Conservation (phyloP, 2,113 vertebrate species). For the Sylvietta virens region DNA sequence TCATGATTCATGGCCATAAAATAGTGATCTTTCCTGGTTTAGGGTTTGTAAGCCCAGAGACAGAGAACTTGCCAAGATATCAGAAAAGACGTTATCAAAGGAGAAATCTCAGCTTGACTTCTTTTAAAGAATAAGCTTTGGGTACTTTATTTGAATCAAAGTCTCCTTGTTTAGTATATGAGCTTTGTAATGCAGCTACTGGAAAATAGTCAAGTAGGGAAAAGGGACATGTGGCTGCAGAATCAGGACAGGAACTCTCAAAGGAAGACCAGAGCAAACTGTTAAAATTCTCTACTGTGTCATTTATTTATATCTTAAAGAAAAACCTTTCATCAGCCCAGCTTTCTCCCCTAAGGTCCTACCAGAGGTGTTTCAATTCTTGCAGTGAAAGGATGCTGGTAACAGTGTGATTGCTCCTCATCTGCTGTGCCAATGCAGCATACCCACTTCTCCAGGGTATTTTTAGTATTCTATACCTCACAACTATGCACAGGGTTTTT, state of each 20-base stretch:
- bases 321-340: background rate
- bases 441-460: background rate
- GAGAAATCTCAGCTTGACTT: conserved; percentile 8
- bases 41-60: background rate
- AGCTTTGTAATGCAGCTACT: background rate
- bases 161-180: background rate
- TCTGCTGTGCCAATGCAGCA: background rate
- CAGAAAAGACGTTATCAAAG: conserved; percentile 25
- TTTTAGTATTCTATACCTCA: background rate
- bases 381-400: background rate
- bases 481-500: background rate
- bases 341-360: background rate
- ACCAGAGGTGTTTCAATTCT: background rate
- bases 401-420: background rate
- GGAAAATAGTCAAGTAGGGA: conserved; percentile 20
- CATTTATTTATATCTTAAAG: background rate
- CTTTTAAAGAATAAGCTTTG: conserved; percentile 2
- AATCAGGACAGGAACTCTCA: conserved; percentile 1
- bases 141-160: background rate
- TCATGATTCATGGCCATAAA: background rate
- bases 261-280: background rate
- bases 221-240: background rate
- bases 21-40: conserved; percentile 9
- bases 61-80: background rate
- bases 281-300: background rate